Base-by-base conservation (phyloP, 2,888 invertebrate genomes). In the Iselma pallidipennis region DNA sequence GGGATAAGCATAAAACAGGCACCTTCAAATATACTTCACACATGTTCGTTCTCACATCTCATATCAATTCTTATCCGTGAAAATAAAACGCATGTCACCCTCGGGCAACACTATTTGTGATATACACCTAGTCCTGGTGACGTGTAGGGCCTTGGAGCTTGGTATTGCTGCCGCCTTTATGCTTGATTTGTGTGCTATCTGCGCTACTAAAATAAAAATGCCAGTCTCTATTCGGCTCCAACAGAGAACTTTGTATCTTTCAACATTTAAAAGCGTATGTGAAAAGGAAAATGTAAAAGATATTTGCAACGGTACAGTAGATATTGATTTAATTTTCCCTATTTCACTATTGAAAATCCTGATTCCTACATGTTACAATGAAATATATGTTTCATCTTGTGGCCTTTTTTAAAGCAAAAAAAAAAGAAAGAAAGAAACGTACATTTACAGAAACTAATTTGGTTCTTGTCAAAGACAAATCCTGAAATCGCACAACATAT, bases 1-100 rank as follows among this genome's bases (percentile, higher is more conserved):
- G 29, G 51, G 28, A 19, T 51, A n/a, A 10, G 26, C 25, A 55
- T 50, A 37, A 51, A 51, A 48, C 23, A 51, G 21, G 31, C 21
- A 56, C 51, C 45, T 56, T 48, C 55, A 55, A 52, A 60, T 60
- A 52, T 55, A 51, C 55, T 14, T 54, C 66, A 68, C 74, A 74
- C 74, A 68, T 75, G 73, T 70, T 71, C 68, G 63, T 73, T 75
- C 71, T 71, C 74, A 74, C 73, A 74, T 74, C 75, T 74, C 74
- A 71, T 75, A 76, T 76, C 74, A 76, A 76, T 76, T 76, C 73
- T 76, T 75, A 75, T 76, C 73, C 74, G 65, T 61, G 71, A 71
- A 74, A 75, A 74, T 76, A 76, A 75, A 73, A 75, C 72, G 72
- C 71, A 74, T 74, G 71, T 72, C 73, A 70, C 75, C 74, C 74